Evolutionary conservation across 2,797 vertebrate species (phyloP), one percentile per base, ranked within the genome.

Genomic region (Lates japonicus): DNA sequence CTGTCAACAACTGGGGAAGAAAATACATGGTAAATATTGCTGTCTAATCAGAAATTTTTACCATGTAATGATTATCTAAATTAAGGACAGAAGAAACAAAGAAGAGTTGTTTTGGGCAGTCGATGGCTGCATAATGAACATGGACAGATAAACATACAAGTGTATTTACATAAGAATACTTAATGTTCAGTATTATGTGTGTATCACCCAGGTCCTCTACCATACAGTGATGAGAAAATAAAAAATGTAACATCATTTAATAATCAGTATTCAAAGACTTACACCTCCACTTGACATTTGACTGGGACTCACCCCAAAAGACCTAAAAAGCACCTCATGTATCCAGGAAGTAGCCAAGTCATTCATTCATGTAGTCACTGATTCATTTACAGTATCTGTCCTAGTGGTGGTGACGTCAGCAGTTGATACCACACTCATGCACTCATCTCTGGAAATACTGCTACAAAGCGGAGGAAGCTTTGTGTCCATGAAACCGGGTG

Each of bases 401-500:
- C 33, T 33, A 5, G 14, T 42, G 54, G 9, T 31, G 16, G 33
- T 41, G 35, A 42, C 25, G 39, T 62, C 78, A 71, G 35, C 46
- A 33, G 57, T 29, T 22, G 33, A 61, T 52, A 49, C 25, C 52
- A 31, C 59, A 11, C 1, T 33, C 3, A n/a, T 64, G 29, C 35
- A 2, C 54, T 71, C 14, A 0, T 37, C 51, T 35, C 63, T 16
- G 13, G 11, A 79, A 41, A 84, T 67, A 25, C 66, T 59, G 22
- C 71, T 20, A 35, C 61, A 77, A 77, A 76, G 58, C 11, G 2
- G 46, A 83, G 83, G 70, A 84, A 70, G 81, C 76, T 49, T 78
- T 76, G 52, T 62, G 74, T 77, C 76, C 58, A 77, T 85, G 59
- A 88, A 87, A 90, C 61, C 5, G 29, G 35, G 51, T 51, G 74